Evolutionary conservation across 1,140 invertebrate genomes (phyloP), one percentile per base, ranked within the genome.

Genomic region (Leptinotarsa lineolata): DNA sequence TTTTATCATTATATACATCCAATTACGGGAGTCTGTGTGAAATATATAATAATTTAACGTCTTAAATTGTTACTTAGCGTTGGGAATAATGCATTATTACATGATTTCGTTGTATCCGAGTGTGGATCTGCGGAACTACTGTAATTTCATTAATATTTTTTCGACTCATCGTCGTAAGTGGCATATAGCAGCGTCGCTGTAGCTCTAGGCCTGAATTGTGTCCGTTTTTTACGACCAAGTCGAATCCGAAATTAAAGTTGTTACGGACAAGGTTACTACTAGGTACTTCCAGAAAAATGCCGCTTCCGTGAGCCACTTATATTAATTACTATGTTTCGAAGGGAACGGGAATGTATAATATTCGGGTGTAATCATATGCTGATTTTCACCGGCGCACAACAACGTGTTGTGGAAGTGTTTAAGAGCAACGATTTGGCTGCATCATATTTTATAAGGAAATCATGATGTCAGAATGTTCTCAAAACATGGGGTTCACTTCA

Each of bases 1-100:
- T 71, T 61, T 66, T 72, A 54, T 72, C 72, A 46, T 74, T 69
- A 74, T 66, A 8, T 68, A 45, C 48, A 67, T 58, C 63, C 71
- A 58, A 64, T 18, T 48, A 45, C 44, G 11, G 59, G 60, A 71
- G 46, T 72, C 48, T 72, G 63, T 66, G 63, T 30, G 48, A 70
- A 54, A 59, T 24, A 54, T 70, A 18, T 39, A 70, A 70, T 70
- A 59, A 30, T 21, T 48, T 20, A 30, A n/a, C 54, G 54, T 54
- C 63, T 16, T 12, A 64, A 64, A 64, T 61, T 72, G 59, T 61
- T 72, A 30, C 58, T 39, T 15, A 13, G 13, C 63, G 59, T 54
- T 22, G 58, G 45, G 20, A 64, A 72, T 66, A 39, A 63, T 72
- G 44, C 61, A 66, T 65, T 66, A 59, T 60, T 58, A 59, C 18